These are phyloP conservation scores for Lanius ludovicianus DNA, from an alignment of 2,113 vertebrate genomes.

Conservation along the genomic window DNA sequence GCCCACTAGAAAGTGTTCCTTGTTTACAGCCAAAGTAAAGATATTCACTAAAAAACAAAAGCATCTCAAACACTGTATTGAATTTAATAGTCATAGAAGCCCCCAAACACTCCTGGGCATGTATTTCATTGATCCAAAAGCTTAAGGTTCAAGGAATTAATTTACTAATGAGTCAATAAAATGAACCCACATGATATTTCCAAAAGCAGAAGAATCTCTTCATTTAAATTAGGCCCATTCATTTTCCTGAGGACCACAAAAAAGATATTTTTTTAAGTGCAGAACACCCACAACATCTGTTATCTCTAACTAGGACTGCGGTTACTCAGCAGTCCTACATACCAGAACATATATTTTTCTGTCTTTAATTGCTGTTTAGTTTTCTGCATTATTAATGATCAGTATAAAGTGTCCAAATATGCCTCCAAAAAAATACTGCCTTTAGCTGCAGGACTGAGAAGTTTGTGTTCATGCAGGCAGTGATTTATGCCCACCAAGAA, in stretches of 20 bases:
- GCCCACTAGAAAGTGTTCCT: neutral
- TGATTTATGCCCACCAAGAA: neutral
- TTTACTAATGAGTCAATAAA: neutral
- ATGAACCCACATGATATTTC: neutral
- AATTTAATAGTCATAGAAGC: neutral
- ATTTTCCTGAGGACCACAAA: neutral
- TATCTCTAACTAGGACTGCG: neutral
- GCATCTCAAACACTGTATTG: neutral
- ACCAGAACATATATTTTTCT: neutral
- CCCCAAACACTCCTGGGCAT: neutral
- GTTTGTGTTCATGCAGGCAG: neutral
- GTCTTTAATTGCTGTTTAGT: neutral
- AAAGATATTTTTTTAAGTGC: neutral
- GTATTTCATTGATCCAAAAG: neutral
- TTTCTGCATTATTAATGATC: constrained; percentile 31
- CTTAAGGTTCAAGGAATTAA: neutral
- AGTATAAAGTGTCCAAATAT: neutral
- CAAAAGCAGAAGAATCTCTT: neutral
- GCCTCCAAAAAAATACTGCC: neutral
- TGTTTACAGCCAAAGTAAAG: neutral
- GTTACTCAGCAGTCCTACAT: constrained; percentile 12
- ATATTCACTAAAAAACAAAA: neutral
- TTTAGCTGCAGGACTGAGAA: neutral
- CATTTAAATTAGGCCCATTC: neutral
- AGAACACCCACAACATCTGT: constrained; percentile 27